Conservation (phyloP, 2,888 invertebrate genomes). For the Chymomyza amoena region DNA sequence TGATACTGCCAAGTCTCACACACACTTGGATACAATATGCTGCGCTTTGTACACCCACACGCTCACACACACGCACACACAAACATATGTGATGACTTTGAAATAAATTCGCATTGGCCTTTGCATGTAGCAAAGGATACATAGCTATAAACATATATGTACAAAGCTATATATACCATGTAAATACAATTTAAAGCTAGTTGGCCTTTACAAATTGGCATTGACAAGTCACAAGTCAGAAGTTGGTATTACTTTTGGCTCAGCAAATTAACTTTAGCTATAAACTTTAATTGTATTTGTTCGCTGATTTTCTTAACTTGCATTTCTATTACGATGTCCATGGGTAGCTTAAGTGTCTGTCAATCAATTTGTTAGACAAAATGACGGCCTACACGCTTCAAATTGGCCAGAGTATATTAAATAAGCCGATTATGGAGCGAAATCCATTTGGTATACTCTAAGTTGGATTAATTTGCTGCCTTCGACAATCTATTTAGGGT, state of each 20-base stretch:
- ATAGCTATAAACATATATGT: conserved; percentile 10
- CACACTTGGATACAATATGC: not conserved
- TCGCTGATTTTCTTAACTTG: conserved; percentile 16
- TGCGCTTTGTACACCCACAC: not conserved
- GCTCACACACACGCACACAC: not conserved
- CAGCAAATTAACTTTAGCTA: conserved; percentile 37
- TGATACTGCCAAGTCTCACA: not conserved
- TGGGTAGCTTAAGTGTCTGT: conserved; percentile 26
- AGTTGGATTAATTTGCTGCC: not conserved
- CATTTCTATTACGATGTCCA: conserved; percentile 1
- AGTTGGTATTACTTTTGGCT: conserved; percentile 5
- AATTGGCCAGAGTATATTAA: not conserved
- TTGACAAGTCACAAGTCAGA: not conserved
- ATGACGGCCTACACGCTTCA: not conserved
- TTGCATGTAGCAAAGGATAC: conserved; percentile 22
- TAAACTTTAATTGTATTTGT: conserved; percentile 22
- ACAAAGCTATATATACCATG: conserved; percentile 62
- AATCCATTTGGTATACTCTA: not conserved
- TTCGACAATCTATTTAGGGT: not conserved
- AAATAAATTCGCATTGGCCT: conserved; percentile 61
- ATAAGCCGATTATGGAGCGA: not conserved
- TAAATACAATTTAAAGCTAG: conserved; percentile 31
- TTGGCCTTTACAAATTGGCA: conserved; percentile 20
- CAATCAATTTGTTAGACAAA: conserved; percentile 38
- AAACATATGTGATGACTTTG: conserved; percentile 51